phyloP scores from a whole-genome alignment of 2,888 invertebrate species.

The Criorhina ranunculi region DNA sequence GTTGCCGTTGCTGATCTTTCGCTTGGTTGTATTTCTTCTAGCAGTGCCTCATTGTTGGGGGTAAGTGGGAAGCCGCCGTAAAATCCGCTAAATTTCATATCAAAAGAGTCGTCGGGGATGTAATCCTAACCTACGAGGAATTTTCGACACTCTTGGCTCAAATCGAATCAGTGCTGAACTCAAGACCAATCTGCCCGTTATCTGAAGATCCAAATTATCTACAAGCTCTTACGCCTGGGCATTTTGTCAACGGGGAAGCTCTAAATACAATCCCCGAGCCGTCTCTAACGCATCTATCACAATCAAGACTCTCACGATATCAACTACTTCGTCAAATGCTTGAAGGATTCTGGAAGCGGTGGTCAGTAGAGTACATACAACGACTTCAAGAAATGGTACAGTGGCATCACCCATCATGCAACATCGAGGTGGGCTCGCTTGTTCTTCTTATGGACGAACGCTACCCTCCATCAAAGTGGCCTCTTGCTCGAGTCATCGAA shows the following conservation, averaged over 20 bases:
- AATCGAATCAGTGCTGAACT: conserved; percentile 77
- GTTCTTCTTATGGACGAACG: conserved; percentile 17
- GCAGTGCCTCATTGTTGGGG: conserved; percentile 14
- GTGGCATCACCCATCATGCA: conserved; percentile 6
- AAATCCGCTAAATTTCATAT: conserved; percentile 50
- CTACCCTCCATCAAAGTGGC: background rate
- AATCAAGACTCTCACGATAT: conserved; percentile 13
- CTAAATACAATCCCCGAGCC: conserved; percentile 4
- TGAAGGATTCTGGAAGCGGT: conserved; percentile 30
- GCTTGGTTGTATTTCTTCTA: conserved; percentile 5
- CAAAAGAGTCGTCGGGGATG: conserved; percentile 34
- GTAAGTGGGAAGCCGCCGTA: conserved; percentile 36
- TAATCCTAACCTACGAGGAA: conserved; percentile 46
- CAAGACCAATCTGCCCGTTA: conserved; percentile 50
- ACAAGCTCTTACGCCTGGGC: conserved; percentile 75
- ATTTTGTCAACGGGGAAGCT: conserved; percentile 22
- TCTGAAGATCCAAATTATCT: conserved; percentile 68
- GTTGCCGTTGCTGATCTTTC: conserved; percentile 6
- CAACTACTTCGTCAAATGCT: conserved; percentile 9
- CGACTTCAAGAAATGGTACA: conserved; percentile 10
- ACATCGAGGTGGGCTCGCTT: background rate
- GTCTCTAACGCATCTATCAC: background rate
- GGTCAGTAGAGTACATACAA: conserved; percentile 27
- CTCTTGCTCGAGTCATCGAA: conserved; percentile 6
- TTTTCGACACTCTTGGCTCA: conserved; percentile 53